phyloP scores from a whole-genome alignment of 2,888 invertebrate species.

The Chrysina gloriosa region DNA sequence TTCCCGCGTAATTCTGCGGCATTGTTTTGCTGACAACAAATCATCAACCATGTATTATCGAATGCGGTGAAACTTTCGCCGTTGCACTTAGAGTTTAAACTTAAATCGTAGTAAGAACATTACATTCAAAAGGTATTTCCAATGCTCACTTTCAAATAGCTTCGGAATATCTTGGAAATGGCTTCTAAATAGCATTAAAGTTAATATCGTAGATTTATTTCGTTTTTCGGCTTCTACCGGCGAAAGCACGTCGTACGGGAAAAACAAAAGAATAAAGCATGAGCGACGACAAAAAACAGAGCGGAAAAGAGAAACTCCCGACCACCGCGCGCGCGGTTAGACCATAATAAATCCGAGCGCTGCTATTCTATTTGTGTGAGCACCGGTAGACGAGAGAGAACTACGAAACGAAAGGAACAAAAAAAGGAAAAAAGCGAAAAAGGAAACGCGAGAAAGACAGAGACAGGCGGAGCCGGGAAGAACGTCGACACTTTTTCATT shows the following conservation, averaged over 20 bases:
- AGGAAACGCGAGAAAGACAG: slow-evolving; percentile 34
- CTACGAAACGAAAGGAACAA: slow-evolving; percentile 27
- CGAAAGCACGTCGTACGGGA: slow-evolving; percentile 22
- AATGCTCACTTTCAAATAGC: background rate
- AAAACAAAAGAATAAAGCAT: slow-evolving; percentile 35
- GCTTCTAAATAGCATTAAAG: slow-evolving; percentile 14
- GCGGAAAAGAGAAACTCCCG: slow-evolving; percentile 36
- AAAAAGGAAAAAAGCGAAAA: slow-evolving; percentile 19
- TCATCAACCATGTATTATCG: too few relatives aligned
- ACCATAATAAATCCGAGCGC: slow-evolving; percentile 37
- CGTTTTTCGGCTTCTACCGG: slow-evolving; percentile 22
- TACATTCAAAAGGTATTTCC: background rate
- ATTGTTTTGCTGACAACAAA: too few relatives aligned
- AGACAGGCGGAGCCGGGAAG: slow-evolving; percentile 40
- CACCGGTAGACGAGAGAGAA: slow-evolving; percentile 24
- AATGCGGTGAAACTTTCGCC: too few relatives aligned
- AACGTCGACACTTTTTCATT: slow-evolving; percentile 46
- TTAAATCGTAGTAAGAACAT: background rate
- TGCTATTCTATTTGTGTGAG: slow-evolving; percentile 37
- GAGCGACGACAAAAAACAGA: slow-evolving; percentile 29
- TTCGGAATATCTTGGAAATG: background rate
- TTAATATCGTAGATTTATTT: slow-evolving; percentile 29
- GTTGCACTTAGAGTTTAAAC: too few relatives aligned
- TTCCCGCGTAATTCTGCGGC: too few relatives aligned
- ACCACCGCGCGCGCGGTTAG: slow-evolving; percentile 36